phyloP scores from a whole-genome alignment of 2,888 invertebrate genomes.

The Leptinotarsa peninsularis region DNA sequence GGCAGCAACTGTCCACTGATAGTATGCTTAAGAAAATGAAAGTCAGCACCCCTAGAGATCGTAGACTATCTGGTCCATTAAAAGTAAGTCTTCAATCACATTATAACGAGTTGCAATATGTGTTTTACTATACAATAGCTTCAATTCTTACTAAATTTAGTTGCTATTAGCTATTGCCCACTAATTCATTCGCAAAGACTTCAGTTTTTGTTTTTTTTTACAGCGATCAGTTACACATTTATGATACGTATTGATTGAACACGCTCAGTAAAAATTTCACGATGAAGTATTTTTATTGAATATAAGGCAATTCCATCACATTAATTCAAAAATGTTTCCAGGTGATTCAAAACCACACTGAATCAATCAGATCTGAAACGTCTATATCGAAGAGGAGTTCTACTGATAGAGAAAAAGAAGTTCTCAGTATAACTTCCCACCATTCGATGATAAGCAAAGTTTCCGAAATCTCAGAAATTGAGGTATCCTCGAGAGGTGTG shows the following conservation, averaged over 20 bases:
- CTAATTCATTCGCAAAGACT: too few species aligned
- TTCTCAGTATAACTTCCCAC: conserved; percentile 57
- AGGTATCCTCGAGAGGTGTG: conserved; percentile 31
- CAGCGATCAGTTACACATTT: too few species aligned
- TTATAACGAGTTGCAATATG: too few species aligned
- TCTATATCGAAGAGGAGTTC: conserved; percentile 59
- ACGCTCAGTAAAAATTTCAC: too few species aligned
- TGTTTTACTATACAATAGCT: conserved; percentile 30
- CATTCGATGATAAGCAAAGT: conserved; percentile 49
- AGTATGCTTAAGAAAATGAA: conserved; percentile 68
- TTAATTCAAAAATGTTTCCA: conserved; percentile 4
- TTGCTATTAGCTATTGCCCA: too few species aligned
- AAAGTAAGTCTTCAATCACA: conserved; percentile 62
- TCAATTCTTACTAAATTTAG: too few species aligned
- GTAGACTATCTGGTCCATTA: conserved; percentile 67
- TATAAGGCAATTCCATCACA: too few species aligned
- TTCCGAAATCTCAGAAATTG: conserved; percentile 45
- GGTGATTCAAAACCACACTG: conserved; percentile 66
- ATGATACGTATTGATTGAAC: too few species aligned
- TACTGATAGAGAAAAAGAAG: conserved; percentile 51
- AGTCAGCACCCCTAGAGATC: conserved; percentile 62
- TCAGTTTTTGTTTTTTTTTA: too few species aligned
- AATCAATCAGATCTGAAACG: conserved; percentile 59
- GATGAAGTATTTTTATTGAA: too few species aligned
- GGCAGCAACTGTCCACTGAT: conserved; percentile 68